Evolutionary conservation across 2,113 vertebrate genomes (phyloP).

Genomic region (Tinamus guttatus): DNA sequence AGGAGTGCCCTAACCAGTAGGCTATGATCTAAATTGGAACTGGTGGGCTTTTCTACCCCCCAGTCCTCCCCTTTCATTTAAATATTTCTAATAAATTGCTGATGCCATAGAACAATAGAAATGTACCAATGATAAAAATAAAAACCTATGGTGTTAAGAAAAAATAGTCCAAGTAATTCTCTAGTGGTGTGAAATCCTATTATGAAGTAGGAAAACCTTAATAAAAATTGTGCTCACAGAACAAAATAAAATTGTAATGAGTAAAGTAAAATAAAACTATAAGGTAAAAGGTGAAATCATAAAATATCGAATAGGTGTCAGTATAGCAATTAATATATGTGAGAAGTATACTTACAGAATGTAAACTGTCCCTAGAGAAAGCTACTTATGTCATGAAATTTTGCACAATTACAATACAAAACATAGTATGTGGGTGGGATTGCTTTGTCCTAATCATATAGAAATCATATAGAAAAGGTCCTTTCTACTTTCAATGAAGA

Average conservation of each 20-base stretch:
- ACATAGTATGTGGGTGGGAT: neutral
- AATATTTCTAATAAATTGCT: neutral
- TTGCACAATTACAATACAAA: neutral
- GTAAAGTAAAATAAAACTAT: neutral
- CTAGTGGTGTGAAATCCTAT: neutral
- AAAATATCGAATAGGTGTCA: neutral
- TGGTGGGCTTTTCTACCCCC: fast-evolving
- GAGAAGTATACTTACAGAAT: neutral
- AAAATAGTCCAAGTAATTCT: neutral
- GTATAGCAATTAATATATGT: neutral
- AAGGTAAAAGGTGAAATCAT: neutral
- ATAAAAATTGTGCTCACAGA: neutral
- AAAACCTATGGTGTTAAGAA: neutral
- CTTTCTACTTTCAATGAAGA: neutral
- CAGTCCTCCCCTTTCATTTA: fast-evolving
- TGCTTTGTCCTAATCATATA: neutral
- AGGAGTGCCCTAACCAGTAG: neutral
- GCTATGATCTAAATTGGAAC: neutral
- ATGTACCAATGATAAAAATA: neutral
- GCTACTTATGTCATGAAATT: neutral
- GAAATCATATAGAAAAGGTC: neutral
- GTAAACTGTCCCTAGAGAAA: neutral
- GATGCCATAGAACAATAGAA: neutral
- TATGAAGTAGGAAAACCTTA: neutral
- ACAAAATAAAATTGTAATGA: neutral